Base-by-base conservation (phyloP, 1,140 invertebrate genomes). In the Drosophila nasuta region DNA sequence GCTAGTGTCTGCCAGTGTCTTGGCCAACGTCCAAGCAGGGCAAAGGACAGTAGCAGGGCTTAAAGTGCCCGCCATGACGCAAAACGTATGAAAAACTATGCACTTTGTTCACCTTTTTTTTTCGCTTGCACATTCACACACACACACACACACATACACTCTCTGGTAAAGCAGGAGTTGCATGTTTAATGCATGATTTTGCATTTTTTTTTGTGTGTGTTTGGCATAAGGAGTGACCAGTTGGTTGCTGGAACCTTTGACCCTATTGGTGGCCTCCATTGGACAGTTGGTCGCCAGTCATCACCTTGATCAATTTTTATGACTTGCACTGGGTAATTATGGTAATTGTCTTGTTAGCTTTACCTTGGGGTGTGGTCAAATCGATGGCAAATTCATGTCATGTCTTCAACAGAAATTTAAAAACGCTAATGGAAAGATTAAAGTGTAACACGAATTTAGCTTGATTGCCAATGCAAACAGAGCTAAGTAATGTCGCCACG, bases 1-100 rank as follows among this genome's bases (percentile, higher is more conserved):
- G 38, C 8, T 5, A 15, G 13, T 13, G 66, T 25, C 20, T 54
- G 30, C 13, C 20, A 25, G 20, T 15, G 17, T 13, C 15, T 85
- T 85, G 82, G 82, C 82, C 63, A 68, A 0, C 8, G 63, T 73
- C 82, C 82, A 85, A 81, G 63, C 63, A 48, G 68, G 52, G 60
- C 17, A 72, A 56, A 66, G 69, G 62, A 59, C 56, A 58, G 25
- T 56, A 51, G 25, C 48, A 54, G n/a, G 35, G 51, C 68, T 77
- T 68, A 63, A 77, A 73, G 75, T 73, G 72, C 43, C 45, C 25
- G 72, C 57, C 59, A 20, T 65, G 66, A 72, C 63, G 56, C 56
- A 72, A 69, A 81, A 78, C 82, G 64, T 85, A 86, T 81, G 70
- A 78, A 72, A 78, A 81, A 72, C 63, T 67, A 25, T 68, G 60